Conservation (phyloP, 2,888 invertebrate species). For the Stenolophus ochropezus region DNA sequence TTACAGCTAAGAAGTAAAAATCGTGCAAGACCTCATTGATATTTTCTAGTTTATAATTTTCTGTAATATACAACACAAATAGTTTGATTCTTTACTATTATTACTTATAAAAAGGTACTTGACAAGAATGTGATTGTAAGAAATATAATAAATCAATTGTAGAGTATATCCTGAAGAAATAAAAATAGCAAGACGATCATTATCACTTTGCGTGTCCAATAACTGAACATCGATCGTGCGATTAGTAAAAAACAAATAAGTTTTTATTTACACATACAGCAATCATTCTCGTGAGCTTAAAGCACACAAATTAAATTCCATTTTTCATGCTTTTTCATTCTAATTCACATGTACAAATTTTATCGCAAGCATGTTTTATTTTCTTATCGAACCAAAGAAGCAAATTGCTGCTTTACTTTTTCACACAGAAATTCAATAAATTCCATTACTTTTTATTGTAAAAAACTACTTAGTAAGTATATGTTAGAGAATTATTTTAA, state of each 20-base stretch:
- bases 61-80: no score
- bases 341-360: not conserved
- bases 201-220: conserved; percentile 25
- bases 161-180: not conserved
- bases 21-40: no score
- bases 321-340: not conserved
- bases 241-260: conserved; percentile 19
- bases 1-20: no score
- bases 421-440: not conserved
- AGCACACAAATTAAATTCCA: conserved; percentile 23
- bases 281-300: conserved; percentile 6
- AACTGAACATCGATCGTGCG: conserved; percentile 2
- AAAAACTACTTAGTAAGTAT: not conserved
- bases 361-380: not conserved
- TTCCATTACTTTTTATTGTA: not conserved
- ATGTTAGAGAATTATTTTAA: no score
- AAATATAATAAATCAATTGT: not conserved
- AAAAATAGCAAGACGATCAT: conserved; percentile 29
- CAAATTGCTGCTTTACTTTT: not conserved
- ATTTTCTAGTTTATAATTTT: no score
- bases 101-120: no score
- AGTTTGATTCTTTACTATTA: no score
- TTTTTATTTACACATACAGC: conserved; percentile 20
- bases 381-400: not conserved
- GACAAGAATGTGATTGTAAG: no score